Base-by-base conservation (phyloP, 2,113 vertebrate genomes). In the Cricetomys ansorgei region DNA sequence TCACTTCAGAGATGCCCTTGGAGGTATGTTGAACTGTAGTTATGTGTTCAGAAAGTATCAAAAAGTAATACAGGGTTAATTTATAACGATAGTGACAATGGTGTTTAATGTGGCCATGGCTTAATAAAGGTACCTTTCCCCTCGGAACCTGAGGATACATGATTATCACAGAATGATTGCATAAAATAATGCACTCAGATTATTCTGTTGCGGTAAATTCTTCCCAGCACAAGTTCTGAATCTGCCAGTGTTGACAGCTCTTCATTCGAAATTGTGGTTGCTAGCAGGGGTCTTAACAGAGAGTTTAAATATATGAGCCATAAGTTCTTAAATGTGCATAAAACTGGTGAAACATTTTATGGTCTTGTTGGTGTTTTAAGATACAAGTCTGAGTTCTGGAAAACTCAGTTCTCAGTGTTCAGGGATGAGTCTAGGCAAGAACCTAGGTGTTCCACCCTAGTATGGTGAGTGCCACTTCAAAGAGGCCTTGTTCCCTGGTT, bases 311-410 rank as follows among this genome's bases (percentile, higher is more conserved):
- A 97, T 98, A 95, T 76, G 97, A 96, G 92, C 80, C 92, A 34
- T 2, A 88, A 97, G 77, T 96, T 98, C 75, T 98, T 98, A 98
- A 98, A 97, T 98, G 96, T 97, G 93, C 95, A 95, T 98, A 97
- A 98, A 98, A 92, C 79, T 87, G 73, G 97, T 64, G 96, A 97
- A 94, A 95, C 53, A 27, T 95, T 97, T 98, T 98, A 95, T 75
- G 45, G 95, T 96, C n/a, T 65, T 96, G 94, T 92, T 97, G 97
- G 69, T 59, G 84, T 91, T 97, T 92, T 94, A 43, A 92, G 97
- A 97, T 97, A 93, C 89, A 96, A 57, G 92, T 70, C 50, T 80
- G 23, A 93, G 9, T 86, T 96, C 79, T 92, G 77, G 94, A 94
- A 93, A 96, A 67, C 87, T 67, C 69, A 87, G 45, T 93, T 93